phyloP scores from a whole-genome alignment of 2,797 vertebrate species.

The Micropoecilia bifurca region DNA sequence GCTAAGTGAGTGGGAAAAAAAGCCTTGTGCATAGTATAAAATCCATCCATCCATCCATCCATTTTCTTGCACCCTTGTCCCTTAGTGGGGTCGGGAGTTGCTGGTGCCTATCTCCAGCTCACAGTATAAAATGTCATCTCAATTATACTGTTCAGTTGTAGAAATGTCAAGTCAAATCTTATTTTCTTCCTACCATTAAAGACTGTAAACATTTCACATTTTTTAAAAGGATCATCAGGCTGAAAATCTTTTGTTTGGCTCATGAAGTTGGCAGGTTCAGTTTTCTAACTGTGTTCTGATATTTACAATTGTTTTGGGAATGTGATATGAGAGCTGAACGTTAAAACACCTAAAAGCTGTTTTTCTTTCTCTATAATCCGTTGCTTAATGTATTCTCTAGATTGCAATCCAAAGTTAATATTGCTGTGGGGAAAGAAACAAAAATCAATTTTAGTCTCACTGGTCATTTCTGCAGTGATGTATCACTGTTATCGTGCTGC shows the following conservation, averaged over 20 bases:
- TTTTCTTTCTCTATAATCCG: neutral
- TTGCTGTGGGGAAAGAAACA: slow-evolving; percentile 18
- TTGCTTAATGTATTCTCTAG: neutral
- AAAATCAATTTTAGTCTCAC: slow-evolving; percentile 65
- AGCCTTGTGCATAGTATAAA: neutral
- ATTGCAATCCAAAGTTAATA: slow-evolving; percentile 30
- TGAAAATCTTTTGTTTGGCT: neutral
- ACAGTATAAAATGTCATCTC: neutral
- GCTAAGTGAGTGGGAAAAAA: neutral
- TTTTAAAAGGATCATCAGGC: neutral
- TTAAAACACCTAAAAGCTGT: neutral
- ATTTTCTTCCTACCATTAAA: neutral
- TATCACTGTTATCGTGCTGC: slow-evolving; percentile 52
- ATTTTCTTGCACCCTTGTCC: too few relatives aligned
- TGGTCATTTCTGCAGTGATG: slow-evolving; percentile 62
- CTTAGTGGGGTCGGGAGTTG: too few relatives aligned
- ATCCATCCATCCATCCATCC: too few relatives aligned
- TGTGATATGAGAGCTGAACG: neutral
- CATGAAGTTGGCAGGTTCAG: neutral
- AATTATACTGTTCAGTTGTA: neutral
- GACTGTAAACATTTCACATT: neutral
- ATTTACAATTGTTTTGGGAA: neutral
- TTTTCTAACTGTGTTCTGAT: slow-evolving; percentile 2
- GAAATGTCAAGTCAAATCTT: neutral
- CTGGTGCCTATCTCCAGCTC: too few relatives aligned